Percentiles rank a stretch among this genome's conserved stretches.
Evolutionary conservation across 2,888 invertebrate species (phyloP).

Genomic region (Chrysolina oricalcia): DNA sequence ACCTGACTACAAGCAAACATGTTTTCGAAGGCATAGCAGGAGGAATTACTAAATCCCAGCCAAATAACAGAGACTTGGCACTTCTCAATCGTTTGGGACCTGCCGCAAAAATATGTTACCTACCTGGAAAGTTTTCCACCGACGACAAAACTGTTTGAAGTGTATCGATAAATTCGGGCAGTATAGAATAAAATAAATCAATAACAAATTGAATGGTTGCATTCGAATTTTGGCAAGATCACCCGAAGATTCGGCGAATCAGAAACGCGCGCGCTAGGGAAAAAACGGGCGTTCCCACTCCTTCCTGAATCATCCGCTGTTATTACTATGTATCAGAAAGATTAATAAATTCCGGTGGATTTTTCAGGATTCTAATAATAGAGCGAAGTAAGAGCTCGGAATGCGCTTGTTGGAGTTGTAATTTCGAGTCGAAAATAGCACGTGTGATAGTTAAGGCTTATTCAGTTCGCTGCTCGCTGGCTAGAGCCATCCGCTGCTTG

Average conservation of each 20-base stretch:
- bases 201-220: neutral
- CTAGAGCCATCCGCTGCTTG: neutral
- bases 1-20: no score
- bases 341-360: slow-evolving; percentile 41
- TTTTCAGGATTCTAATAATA: slow-evolving; percentile 44
- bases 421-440: slow-evolving; percentile 43
- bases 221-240: neutral
- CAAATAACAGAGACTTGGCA: no score
- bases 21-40: no score
- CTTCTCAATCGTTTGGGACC: no score
- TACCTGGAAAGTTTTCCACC: no score
- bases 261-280: neutral
- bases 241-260: neutral
- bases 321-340: slow-evolving; percentile 19
- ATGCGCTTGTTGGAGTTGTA: slow-evolving; percentile 41
- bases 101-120: no score
- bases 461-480: neutral
- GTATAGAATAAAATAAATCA: neutral
- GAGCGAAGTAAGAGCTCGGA: slow-evolving; percentile 38
- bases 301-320: slow-evolving; percentile 16
- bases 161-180: no score
- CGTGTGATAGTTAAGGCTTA: slow-evolving; percentile 24
- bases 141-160: no score
- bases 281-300: slow-evolving; percentile 16
- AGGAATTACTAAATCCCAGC: no score